A percentile compares a stretch with the other conserved stretches of the same genome.
Evolutionary conservation across 2,888 invertebrate species (phyloP).

Genomic region (Molanna angustata): DNA sequence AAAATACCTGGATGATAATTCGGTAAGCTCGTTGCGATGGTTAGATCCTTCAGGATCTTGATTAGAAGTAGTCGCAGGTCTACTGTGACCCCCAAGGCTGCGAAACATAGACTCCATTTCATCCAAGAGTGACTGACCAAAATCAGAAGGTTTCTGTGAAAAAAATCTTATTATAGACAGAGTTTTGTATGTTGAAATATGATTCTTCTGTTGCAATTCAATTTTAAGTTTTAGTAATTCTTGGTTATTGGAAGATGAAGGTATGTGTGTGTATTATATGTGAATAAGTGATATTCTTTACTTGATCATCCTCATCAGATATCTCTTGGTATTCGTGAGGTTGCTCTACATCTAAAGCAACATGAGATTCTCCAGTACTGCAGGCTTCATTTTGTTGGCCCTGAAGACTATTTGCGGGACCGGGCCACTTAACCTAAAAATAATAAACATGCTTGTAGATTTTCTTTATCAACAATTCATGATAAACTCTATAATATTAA

Average conservation of each 20-base stretch:
- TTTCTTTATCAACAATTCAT: no score
- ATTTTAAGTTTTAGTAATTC: no score
- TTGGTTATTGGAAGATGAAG: no score
- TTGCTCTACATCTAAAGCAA: conserved; percentile 37
- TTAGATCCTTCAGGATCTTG: conserved; percentile 57
- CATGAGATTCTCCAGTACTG: conserved; percentile 8
- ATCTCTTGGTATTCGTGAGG: conserved; percentile 80
- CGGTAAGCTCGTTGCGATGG: conserved; percentile 66
- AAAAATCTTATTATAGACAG: no score
- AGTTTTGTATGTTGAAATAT: neutral
- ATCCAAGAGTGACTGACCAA: conserved; percentile 87
- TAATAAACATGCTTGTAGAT: no score
- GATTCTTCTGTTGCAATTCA: no score
- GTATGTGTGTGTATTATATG: neutral
- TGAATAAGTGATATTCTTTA: neutral
- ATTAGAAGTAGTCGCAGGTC: conserved; percentile 37
- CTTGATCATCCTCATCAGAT: conserved; percentile 65
- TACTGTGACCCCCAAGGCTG: conserved; percentile 45
- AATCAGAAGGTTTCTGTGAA: conserved; percentile 55
- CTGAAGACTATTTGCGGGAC: conserved; percentile 8
- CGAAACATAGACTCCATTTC: conserved; percentile 88
- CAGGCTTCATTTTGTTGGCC: neutral
- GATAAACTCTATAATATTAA: no score
- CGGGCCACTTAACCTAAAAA: conserved; percentile 14
- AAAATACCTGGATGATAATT: conserved; percentile 55